phyloP scores from a whole-genome alignment of 2,888 invertebrate genomes.

The Ornithoptera alexandrae region DNA sequence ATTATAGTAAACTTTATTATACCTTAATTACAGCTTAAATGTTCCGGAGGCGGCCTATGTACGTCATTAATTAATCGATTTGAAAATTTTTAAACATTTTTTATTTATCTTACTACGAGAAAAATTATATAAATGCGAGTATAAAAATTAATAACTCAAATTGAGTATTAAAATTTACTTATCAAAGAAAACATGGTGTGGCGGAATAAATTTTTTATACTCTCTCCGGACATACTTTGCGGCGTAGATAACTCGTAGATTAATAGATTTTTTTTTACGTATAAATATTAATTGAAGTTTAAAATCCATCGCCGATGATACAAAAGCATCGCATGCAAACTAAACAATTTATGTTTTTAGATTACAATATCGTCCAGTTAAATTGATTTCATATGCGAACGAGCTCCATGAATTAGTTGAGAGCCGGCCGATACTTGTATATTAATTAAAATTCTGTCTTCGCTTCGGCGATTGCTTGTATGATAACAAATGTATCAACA shows the following conservation, averaged over 20 bases:
- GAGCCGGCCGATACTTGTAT: conserved; percentile 40
- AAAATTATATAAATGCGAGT: neutral
- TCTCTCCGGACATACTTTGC: neutral
- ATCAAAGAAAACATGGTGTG: neutral
- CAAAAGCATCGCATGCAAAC: conserved; percentile 2
- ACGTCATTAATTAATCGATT: no score
- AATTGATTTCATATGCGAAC: conserved; percentile 32
- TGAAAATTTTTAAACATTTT: neutral
- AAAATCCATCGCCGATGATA: conserved; percentile 1
- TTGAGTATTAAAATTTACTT: neutral
- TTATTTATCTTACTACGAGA: neutral
- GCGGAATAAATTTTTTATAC: neutral
- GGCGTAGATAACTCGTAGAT: neutral
- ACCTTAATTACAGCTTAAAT: neutral
- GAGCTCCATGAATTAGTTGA: conserved; percentile 47
- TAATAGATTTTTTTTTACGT: neutral
- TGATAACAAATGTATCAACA: conserved; percentile 41
- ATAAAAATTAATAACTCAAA: neutral
- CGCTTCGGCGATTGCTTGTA: conserved; percentile 48
- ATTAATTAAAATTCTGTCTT: conserved; percentile 59
- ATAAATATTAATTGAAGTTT: neutral
- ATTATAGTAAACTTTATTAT: neutral
- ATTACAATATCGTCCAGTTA: conserved; percentile 28
- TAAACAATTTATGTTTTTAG: conserved; percentile 16
- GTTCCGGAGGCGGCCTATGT: neutral